These are phyloP conservation scores for Mimachlamys varia DNA, from an alignment of 2,888 invertebrate species.

Conservation along the genomic window DNA sequence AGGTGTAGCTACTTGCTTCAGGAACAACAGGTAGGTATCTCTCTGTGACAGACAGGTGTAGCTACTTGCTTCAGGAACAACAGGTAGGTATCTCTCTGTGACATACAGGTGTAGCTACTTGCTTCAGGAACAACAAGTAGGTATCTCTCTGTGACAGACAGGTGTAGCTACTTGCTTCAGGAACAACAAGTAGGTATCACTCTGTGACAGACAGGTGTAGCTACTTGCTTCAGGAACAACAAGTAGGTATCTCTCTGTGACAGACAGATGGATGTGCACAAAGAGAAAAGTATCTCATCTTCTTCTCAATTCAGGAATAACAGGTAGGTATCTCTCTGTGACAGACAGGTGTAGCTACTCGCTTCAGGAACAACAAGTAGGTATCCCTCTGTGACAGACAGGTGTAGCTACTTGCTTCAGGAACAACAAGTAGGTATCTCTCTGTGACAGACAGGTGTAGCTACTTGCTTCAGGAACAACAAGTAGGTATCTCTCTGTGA, in stretches of 20 bases:
- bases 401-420: conserved; percentile 82
- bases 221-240: conserved; percentile 66
- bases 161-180: conserved; percentile 82
- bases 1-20: conserved; percentile 82
- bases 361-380: conserved; percentile 67
- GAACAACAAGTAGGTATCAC: conserved; percentile 60
- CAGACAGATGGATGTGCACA: conserved; percentile 85
- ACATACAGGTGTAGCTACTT: conserved; percentile 84
- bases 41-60: conserved; percentile 85
- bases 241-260: conserved; percentile 60
- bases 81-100: conserved; percentile 59
- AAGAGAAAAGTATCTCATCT: conserved; percentile 87
- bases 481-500: conserved; percentile 60
- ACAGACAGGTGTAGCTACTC: conserved; percentile 84
- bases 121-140: conserved; percentile 67
- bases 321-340: conserved; percentile 59
- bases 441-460: conserved; percentile 86
- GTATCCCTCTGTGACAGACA: conserved; percentile 82
- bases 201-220: conserved; percentile 86
- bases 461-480: conserved; percentile 66
- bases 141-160: conserved; percentile 82
- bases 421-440: conserved; percentile 60
- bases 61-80: conserved; percentile 76
- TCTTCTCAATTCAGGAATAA: conserved; percentile 67
- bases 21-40: conserved; percentile 61